Conservation (phyloP, 2,888 invertebrate genomes). For the Helleia helle region DNA sequence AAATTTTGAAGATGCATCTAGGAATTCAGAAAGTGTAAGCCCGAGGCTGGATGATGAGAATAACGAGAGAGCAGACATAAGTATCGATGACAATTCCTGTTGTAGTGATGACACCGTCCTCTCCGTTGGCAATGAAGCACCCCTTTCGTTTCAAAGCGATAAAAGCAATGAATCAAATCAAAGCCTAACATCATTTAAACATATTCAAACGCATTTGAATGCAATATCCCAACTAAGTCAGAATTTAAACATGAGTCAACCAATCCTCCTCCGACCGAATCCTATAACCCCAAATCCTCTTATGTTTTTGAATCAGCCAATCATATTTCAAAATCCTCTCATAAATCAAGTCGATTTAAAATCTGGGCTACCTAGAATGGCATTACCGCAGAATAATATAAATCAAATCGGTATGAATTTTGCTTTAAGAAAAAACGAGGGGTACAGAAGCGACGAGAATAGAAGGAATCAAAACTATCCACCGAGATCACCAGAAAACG, state of each 20-base stretch:
- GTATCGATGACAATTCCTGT: slow-evolving; percentile 76
- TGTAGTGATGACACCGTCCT: slow-evolving; percentile 86
- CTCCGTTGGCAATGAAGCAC: slow-evolving; percentile 86
- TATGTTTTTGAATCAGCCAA: slow-evolving; percentile 64
- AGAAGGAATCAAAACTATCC: slow-evolving; percentile 37
- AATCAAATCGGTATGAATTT: slow-evolving; percentile 49
- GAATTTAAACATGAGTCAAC: slow-evolving; percentile 57
- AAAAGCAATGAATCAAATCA: slow-evolving; percentile 41
- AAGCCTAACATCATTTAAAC: slow-evolving; percentile 74
- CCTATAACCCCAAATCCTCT: slow-evolving; percentile 65
- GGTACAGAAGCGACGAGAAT: slow-evolving; percentile 45
- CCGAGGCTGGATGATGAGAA: slow-evolving; percentile 49
- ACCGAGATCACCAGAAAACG: slow-evolving; percentile 53
- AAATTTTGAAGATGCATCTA: slow-evolving; percentile 46
- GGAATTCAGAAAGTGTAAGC: slow-evolving; percentile 45
- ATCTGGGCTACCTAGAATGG: slow-evolving; percentile 41
- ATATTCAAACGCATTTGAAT: slow-evolving; percentile 79
- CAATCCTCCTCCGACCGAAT: slow-evolving; percentile 54
- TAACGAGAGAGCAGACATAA: slow-evolving; percentile 52
- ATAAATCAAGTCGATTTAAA: slow-evolving; percentile 55
- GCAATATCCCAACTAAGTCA: slow-evolving; percentile 79
- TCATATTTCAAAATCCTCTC: slow-evolving; percentile 56
- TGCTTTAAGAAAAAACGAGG: slow-evolving; percentile 29
- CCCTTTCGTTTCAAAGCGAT: slow-evolving; percentile 49
- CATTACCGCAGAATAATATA: slow-evolving; percentile 41